Base-by-base conservation (phyloP, 2,797 vertebrate species). In the Triplophysa bombifrons region DNA sequence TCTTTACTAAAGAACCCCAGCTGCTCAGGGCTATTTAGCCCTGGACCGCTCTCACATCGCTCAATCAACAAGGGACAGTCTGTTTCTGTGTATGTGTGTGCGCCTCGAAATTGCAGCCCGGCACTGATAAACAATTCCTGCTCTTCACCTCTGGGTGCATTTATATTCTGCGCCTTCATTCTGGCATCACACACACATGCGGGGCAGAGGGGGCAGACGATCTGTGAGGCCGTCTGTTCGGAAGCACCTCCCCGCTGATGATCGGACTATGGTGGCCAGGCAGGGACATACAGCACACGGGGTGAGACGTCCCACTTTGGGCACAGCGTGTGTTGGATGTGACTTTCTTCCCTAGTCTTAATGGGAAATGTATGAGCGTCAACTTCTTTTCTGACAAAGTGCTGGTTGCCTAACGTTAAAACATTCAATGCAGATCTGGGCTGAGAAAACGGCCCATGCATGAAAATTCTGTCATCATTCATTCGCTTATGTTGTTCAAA, bases 41-140 rank as follows among this genome's bases (percentile, higher is more conserved):
- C 61, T 64, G 61, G 61, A 64, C 61, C 30, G 16, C 61, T 64
- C 61, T 64, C 61, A 38, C 61, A 64, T 64, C 61, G 38, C 34
- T 64, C 61, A 38, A 38, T 64, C 61, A 64, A 64, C 61, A 64
- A 64, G 61, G 61, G 61, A 64, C 61, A 64, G 61, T 41, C 61
- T 72, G 81, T 74, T 56, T 71, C 66, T 81, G 44, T 78, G 65
- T 78, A 63, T 66, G 64, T 74, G 76, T 70, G 68, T 38, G 65
- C 41, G 74, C 8, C 50, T 56, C 76, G 80, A 80, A 80, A 82
- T 74, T 74, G 84, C 48, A 81, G 75, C 82, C 71, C 27, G 53
- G 65, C 81, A 78, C 78, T 69, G 63, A 78, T 81, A 82, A 83
- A 85, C 84, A 85, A 83, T 81, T 83, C 72, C 65, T 19, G 53